Evolutionary conservation across 1,140 invertebrate genomes (phyloP).

Genomic region (Zaprionus taronus): DNA sequence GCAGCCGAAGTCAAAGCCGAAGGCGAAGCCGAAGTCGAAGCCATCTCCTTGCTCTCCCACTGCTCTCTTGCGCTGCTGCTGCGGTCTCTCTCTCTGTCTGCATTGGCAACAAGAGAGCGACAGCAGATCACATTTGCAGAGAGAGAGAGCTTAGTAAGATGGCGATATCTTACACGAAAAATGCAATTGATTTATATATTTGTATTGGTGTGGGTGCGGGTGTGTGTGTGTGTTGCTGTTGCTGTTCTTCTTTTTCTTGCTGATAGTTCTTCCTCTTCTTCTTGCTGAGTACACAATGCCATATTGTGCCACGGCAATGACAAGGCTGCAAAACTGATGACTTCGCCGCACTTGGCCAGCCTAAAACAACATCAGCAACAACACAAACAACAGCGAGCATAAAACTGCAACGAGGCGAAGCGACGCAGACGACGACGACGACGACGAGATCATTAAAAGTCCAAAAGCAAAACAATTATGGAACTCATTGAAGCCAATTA

Average conservation of each 20-base stretch:
- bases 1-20: no score
- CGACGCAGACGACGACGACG: constrained; percentile 19
- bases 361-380: constrained; percentile 28
- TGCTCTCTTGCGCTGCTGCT: background rate
- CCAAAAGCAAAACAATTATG: constrained; percentile 82
- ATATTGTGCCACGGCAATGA: constrained; percentile 36
- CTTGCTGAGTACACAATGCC: constrained; percentile 19
- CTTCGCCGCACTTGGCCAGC: constrained; percentile 35
- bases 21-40: no score
- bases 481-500: constrained; percentile 83
- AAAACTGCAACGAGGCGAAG: constrained; percentile 2
- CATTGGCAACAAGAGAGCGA: background rate
- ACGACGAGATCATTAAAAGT: constrained; percentile 80
- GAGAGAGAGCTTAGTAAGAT: background rate
- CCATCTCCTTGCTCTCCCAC: background rate
- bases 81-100: background rate
- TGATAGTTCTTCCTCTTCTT: background rate
- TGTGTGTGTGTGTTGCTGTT: background rate
- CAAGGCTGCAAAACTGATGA: constrained; percentile 64
- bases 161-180: constrained; percentile 8
- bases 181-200: constrained; percentile 9
- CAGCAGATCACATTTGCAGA: background rate
- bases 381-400: constrained; percentile 12
- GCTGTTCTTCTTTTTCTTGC: background rate
- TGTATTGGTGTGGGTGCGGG: background rate